A percentile compares a stretch with the other conserved stretches of the same genome.
These are phyloP conservation scores for Andrena bucephala DNA, from an alignment of 2,888 invertebrate species.

Conservation along the genomic window DNA sequence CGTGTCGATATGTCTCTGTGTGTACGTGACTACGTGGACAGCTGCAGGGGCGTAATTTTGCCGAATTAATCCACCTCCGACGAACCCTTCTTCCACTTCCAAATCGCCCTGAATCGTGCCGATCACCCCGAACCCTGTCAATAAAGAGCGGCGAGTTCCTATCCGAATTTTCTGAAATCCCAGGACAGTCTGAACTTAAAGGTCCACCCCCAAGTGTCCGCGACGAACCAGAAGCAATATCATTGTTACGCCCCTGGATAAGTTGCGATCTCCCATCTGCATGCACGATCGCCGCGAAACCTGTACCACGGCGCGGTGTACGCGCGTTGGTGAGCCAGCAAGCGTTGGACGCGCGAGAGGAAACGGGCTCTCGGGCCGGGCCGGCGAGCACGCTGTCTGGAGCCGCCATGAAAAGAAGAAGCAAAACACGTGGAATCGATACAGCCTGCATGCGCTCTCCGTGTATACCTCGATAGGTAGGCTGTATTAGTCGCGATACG, in stretches of 20 bases:
- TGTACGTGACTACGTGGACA: conserved; percentile 9
- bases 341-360: conserved; percentile 27
- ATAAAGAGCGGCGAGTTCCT: conserved; percentile 22
- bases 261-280: conserved; percentile 55
- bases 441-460: conserved; percentile 49
- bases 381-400: conserved; percentile 17
- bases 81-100: background rate
- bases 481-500: conserved; percentile 55
- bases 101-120: background rate
- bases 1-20: conserved; percentile 12
- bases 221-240: conserved; percentile 13
- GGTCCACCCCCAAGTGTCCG: background rate
- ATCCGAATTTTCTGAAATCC: conserved; percentile 5
- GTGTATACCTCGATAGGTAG: conserved; percentile 50
- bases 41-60: conserved; percentile 51
- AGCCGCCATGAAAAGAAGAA: conserved; percentile 42
- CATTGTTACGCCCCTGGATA: conserved; percentile 62
- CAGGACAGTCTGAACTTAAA: conserved; percentile 3
- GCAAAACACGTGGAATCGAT: conserved; percentile 51
- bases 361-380: conserved; percentile 38
- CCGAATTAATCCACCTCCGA: background rate
- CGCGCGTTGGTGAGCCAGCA: conserved; percentile 31
- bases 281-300: conserved; percentile 54
- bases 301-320: conserved; percentile 46
- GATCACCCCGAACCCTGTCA: background rate